Conservation (phyloP, 2,797 vertebrate species). For the Hyperoplus immaculatus region DNA sequence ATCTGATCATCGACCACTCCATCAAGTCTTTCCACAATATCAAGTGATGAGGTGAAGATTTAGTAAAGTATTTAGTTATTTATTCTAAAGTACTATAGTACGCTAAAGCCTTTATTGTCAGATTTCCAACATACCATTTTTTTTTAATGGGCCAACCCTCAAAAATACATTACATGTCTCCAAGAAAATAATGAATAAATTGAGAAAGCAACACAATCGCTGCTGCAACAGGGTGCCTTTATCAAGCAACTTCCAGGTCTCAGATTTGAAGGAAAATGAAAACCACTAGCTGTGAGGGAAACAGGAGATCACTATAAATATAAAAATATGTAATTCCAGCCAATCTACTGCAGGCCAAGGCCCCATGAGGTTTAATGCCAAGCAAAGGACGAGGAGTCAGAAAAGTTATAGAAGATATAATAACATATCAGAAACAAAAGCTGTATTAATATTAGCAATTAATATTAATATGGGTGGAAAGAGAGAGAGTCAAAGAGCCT, state of each 20-base stretch:
- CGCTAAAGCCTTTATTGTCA: slow-evolving; percentile 16
- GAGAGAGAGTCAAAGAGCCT: slow-evolving; percentile 71
- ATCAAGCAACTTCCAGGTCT: not conserved
- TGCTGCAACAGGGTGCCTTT: not conserved
- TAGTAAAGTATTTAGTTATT: too few species aligned
- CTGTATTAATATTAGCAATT: slow-evolving; percentile 94
- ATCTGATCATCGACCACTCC: too few species aligned
- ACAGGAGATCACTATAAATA: not conserved
- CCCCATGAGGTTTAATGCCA: slow-evolving; percentile 83
- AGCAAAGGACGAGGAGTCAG: slow-evolving; percentile 76
- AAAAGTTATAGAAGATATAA: slow-evolving; percentile 75
- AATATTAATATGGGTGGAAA: slow-evolving; percentile 92
- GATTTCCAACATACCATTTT: too few species aligned
- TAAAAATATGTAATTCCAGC: not conserved
- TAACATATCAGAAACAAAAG: slow-evolving; percentile 75
- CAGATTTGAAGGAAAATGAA: not conserved
- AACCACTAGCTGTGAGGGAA: not conserved
- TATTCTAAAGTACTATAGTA: too few species aligned
- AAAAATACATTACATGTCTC: not conserved
- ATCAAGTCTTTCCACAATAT: too few species aligned
- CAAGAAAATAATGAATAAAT: not conserved
- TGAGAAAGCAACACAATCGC: not conserved
- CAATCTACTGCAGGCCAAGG: slow-evolving; percentile 87
- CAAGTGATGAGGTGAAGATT: too few species aligned
- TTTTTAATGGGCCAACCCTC: not conserved